Base-by-base conservation (phyloP, 2,888 invertebrate species). In the Caenorhabditis plicata region DNA sequence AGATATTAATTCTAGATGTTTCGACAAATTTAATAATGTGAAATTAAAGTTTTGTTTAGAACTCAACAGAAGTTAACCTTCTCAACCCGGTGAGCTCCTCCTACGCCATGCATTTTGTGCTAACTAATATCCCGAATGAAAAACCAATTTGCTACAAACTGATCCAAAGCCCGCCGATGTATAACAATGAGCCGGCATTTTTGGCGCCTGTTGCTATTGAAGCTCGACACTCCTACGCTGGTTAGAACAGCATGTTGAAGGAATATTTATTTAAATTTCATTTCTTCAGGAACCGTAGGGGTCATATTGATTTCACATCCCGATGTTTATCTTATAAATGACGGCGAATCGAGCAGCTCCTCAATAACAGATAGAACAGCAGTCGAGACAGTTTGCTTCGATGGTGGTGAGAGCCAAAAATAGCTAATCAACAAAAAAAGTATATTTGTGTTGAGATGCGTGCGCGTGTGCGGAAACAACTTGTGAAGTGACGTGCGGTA, bases 381-480 rank as follows among this genome's bases (percentile, higher is more conserved):
- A 15, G 51, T 71, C 13, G 71, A 71, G 19, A 60, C 65, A 0
- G 65, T 71, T 13, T 71, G 71, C 39, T 67, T 63, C 47, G 47
- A 58, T 17, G 67, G 67, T 41, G 66, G 69, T 54, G 11, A 13
- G 42, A 9, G 3, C 20, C 17, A 9, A 20, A 19, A 11, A 19
- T 40, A 22, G 15, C 9, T 26, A 26, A 11, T 8, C 9, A 42
- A 42, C 13, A 25, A 26, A 42, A 23, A 40, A 8, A 5, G 36
- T 33, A n/a, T 17, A 7, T 5, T 9, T 33, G 9, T 9, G 15
- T 11, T 19, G 11, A 65, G 75, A 74, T 4, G 60, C 45, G 13
- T 77, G 77, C 32, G 64, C 75, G 13, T 77, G 77, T 49, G 74
- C 77, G 1, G 77, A 77, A 43, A 67, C 64, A 15, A 73, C 64